Conservation (phyloP, 2,888 invertebrate genomes). For the Leuctra nigra region DNA sequence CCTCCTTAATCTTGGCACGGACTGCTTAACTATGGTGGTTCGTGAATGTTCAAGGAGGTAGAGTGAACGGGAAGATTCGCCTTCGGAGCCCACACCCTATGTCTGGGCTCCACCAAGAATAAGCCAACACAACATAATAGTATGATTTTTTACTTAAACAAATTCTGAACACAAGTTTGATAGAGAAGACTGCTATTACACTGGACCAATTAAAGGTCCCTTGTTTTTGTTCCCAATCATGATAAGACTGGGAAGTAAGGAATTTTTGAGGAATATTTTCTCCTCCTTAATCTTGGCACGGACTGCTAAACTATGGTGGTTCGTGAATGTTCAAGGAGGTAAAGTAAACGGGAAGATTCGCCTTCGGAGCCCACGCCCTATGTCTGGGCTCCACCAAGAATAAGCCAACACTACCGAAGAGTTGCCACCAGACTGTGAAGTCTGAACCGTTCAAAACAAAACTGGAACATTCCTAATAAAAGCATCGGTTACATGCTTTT, state of each 20-base stretch:
- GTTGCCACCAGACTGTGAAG: neutral
- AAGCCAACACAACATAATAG: neutral
- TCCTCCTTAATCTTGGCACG: neutral
- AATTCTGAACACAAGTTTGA: no score
- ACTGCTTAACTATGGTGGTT: neutral
- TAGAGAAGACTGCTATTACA: no score
- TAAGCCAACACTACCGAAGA: neutral
- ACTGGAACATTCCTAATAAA: no score
- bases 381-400: neutral
- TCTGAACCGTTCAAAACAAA: neutral
- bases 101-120: neutral
- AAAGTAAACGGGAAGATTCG: neutral
- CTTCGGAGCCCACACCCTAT: neutral
- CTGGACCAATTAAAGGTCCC: no score
- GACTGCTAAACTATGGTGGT: neutral
- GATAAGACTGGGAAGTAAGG: no score
- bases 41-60: neutral
- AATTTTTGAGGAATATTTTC: no score
- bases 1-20: neutral
- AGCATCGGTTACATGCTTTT: no score
- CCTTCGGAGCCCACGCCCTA: neutral
- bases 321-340: neutral
- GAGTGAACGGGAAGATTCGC: neutral
- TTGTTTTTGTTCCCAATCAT: no score
- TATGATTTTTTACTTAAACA: no score